These are phyloP conservation scores for Teleogryllus oceanicus DNA, from an alignment of 2,888 invertebrate genomes.

Conservation along the genomic window DNA sequence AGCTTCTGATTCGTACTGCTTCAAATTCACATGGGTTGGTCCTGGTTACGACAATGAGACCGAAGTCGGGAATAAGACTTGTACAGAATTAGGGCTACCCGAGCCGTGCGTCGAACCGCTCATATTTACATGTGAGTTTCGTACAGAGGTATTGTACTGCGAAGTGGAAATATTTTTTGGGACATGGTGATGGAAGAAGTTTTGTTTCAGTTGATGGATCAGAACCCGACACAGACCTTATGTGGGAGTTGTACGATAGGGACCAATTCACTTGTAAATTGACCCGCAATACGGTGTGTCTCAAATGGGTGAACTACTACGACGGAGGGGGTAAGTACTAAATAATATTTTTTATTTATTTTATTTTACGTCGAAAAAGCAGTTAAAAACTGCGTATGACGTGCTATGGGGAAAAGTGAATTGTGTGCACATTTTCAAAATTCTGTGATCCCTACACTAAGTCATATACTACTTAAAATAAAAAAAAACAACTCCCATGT, in stretches of 20 bases:
- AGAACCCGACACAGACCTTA: conserved; percentile 58
- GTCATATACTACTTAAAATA: too few relatives aligned
- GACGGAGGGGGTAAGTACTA: conserved; percentile 19
- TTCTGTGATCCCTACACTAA: too few relatives aligned
- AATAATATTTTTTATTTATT: too few relatives aligned
- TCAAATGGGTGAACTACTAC: conserved; percentile 59
- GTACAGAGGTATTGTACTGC: background rate
- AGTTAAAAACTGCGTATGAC: too few relatives aligned
- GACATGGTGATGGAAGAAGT: too few relatives aligned
- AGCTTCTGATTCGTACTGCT: conserved; percentile 23
- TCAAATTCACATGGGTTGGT: conserved; percentile 29
- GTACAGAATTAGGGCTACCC: background rate
- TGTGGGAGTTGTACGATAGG: conserved; percentile 55
- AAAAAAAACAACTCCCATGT: too few relatives aligned
- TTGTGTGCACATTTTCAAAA: too few relatives aligned
- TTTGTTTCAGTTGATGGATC: conserved; percentile 56
- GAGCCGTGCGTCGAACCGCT: background rate
- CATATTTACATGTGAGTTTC: background rate
- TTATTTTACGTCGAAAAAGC: too few relatives aligned
- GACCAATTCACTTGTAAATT: conserved; percentile 56
- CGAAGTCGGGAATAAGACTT: background rate
- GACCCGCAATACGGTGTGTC: conserved; percentile 59
- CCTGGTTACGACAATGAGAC: conserved; percentile 21
- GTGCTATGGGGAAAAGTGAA: too few relatives aligned
- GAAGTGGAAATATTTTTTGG: too few relatives aligned